A percentile compares a stretch with the other conserved stretches of the same genome.
Conservation (phyloP, 2,797 vertebrate species). For the Crax fasciolata region DNA sequence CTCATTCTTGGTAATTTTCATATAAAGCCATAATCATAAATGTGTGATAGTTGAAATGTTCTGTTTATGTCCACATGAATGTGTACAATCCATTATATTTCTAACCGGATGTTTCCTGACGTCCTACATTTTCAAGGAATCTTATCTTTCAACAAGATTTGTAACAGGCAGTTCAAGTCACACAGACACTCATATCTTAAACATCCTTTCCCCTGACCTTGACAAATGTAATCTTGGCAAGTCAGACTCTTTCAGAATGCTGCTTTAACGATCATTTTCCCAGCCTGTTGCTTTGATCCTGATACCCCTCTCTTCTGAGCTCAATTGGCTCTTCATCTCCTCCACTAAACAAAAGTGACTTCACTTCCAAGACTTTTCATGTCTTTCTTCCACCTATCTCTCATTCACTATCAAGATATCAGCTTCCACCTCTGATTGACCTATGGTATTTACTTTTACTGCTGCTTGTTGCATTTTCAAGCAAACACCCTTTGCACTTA, state of each 20-base stretch:
- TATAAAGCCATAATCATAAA: not conserved
- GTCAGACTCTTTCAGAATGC: constrained; percentile 3
- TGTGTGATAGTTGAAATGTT: not conserved
- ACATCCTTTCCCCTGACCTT: constrained; percentile 55
- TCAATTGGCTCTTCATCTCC: not conserved
- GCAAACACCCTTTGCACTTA: not conserved
- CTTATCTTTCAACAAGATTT: constrained; percentile 68
- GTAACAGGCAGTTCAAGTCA: constrained; percentile 67
- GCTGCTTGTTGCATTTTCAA: not conserved
- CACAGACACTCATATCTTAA: constrained; percentile 68
- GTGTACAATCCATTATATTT: not conserved
- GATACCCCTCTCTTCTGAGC: not conserved
- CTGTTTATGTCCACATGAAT: not conserved
- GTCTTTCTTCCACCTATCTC: not conserved
- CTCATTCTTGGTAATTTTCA: not conserved
- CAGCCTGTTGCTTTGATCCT: constrained; percentile 49
- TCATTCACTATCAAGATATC: constrained; percentile 21
- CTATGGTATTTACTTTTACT: not conserved
- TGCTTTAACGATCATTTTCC: constrained; percentile 43
- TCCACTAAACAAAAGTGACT: not conserved
- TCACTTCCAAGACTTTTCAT: not conserved
- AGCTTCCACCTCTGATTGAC: not conserved
- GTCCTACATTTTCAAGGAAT: constrained; percentile 45
- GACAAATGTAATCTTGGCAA: constrained; percentile 50
- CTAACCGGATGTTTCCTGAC: constrained; percentile 50